Evolutionary conservation across 2,113 vertebrate genomes (phyloP).

Genomic region (Platysteira castanea): DNA sequence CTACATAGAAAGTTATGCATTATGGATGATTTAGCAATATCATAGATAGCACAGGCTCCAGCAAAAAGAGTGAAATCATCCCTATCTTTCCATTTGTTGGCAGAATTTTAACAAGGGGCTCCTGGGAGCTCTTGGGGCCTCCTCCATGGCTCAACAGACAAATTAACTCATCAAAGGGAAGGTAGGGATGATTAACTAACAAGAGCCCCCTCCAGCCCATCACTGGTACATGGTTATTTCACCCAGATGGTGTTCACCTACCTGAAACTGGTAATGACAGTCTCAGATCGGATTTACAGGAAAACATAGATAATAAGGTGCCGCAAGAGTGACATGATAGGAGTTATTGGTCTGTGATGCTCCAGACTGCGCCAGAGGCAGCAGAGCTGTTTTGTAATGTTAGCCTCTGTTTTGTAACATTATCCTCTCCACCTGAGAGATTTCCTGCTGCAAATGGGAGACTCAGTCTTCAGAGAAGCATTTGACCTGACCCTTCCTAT

Average conservation of each 20-base stretch:
- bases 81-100: constrained; percentile 41
- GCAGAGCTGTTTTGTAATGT: constrained; percentile 31
- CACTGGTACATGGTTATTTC: constrained; percentile 46
- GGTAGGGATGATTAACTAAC: constrained; percentile 66
- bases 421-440: not conserved
- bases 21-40: constrained; percentile 49
- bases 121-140: constrained; percentile 56
- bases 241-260: constrained; percentile 65
- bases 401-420: constrained; percentile 53
- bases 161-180: constrained; percentile 63
- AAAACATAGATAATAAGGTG: constrained; percentile 23
- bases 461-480: not conserved
- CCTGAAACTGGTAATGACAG: constrained; percentile 61
- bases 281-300: constrained; percentile 32
- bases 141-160: constrained; percentile 55
- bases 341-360: not conserved
- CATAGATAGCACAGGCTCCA: not conserved
- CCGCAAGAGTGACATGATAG: constrained; percentile 11
- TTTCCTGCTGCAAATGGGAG: constrained; percentile 9
- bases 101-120: constrained; percentile 52
- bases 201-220: constrained; percentile 61
- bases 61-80: constrained; percentile 53
- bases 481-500: constrained; percentile 7
- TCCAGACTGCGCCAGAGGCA: constrained; percentile 4
- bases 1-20: constrained; percentile 4